phyloP scores from a whole-genome alignment of 2,888 invertebrate species.

The Cosmia pyralina region DNA sequence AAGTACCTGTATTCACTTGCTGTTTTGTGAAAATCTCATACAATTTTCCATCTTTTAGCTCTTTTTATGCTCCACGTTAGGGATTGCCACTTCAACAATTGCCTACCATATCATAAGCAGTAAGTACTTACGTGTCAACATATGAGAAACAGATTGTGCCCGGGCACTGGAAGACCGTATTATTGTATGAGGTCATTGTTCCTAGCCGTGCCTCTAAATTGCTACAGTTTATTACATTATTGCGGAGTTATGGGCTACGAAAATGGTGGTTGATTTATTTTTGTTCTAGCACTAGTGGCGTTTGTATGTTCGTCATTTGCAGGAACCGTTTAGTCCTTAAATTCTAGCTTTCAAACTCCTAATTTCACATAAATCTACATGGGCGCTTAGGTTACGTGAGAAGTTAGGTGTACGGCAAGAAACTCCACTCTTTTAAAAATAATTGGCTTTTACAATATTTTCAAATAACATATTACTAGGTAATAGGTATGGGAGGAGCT shows the following conservation, averaged over 20 bases:
- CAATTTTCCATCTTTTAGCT: not conserved
- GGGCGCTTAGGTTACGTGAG: too few relatives aligned
- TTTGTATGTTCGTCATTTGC: constrained; percentile 9
- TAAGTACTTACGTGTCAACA: constrained; percentile 63
- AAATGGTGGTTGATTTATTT: constrained; percentile 49
- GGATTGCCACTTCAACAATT: constrained; percentile 31
- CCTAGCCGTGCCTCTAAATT: constrained; percentile 80
- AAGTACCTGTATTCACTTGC: not conserved
- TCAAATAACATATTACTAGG: too few relatives aligned
- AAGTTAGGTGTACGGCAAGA: too few relatives aligned
- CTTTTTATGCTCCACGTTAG: not conserved
- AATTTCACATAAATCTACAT: too few relatives aligned
- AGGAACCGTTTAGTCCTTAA: constrained; percentile 1
- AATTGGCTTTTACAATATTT: too few relatives aligned
- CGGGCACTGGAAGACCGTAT: constrained; percentile 78
- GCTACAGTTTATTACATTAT: constrained; percentile 74
- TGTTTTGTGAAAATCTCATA: not conserved
- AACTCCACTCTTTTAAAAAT: too few relatives aligned
- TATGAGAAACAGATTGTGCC: constrained; percentile 75
- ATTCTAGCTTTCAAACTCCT: not conserved
- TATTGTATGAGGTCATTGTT: constrained; percentile 86
- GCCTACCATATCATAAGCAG: constrained; percentile 41
- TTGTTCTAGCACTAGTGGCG: constrained; percentile 36
- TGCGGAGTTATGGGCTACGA: constrained; percentile 57
- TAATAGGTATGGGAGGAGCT: too few relatives aligned